Evolutionary conservation across 2,113 vertebrate genomes (phyloP), one percentile per base, ranked within the genome.

Genomic region (Scatophagus argus): DNA sequence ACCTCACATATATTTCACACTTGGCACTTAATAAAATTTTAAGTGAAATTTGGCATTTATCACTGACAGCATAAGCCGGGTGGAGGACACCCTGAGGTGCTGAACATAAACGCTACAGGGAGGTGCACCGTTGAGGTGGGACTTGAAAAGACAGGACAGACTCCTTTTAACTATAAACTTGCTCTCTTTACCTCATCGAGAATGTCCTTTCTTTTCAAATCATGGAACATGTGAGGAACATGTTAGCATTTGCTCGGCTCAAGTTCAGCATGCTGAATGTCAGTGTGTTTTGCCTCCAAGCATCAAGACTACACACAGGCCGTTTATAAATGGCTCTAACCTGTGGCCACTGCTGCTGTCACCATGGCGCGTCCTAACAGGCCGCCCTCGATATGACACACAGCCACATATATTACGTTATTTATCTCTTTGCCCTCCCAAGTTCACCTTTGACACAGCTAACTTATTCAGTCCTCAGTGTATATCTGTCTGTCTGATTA

Each of bases 321-420:
- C 74, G 72, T 78, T 89, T 82, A 66, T 55, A 56, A 51, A 69
- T 66, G 73, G 39, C 76, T 69, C 27, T 66, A 5, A 78, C 81
- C 77, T 63, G 67, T 44, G 65, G 66, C 59, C 66, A 68, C 69
- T 81, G 85, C 83, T 79, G 71, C 23, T 66, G 56, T 23, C 63
- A 52, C 56, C 81, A 66, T 79, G 70, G n/a, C n/a, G n/a, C 41
- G 51, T 68, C 36, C 47, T n/a, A 46, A 38, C 49, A 56, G 47
- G 44, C 44, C 36, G 62, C 43, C n/a, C 38, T 62, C 17, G 29
- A 78, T 21, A 55, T n/a, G 23, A 60, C 32, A 13, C 56, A 78
- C 23, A 67, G n/a, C 47, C 61, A 55, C 58, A 25, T 44, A 32
- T 27, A 43, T 69, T 67, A 8, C 17, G 38, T 52, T 68, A 55